Evolutionary conservation across 1,140 invertebrate species (phyloP).

Genomic region (Zaprionus nigranus): DNA sequence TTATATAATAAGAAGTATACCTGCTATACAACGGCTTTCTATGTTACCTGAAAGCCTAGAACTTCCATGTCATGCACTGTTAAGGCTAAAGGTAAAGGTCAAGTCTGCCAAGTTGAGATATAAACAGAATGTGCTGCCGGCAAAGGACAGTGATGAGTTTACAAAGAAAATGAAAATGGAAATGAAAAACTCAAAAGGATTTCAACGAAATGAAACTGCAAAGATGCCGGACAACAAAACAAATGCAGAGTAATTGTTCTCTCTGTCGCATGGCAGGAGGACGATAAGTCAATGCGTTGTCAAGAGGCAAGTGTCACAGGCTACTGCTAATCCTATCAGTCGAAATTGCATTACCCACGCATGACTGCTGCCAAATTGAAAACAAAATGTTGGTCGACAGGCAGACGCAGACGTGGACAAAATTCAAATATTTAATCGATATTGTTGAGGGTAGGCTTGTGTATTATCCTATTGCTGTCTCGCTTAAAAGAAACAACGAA

Average conservation of each 20-base stretch:
- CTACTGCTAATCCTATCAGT: constrained; percentile 43
- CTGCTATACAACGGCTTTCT: not conserved
- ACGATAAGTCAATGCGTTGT: constrained; percentile 42
- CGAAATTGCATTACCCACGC: constrained; percentile 72
- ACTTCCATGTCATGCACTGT: not conserved
- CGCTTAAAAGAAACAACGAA: not conserved
- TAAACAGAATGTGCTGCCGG: not conserved
- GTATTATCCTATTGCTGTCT: constrained; percentile 1
- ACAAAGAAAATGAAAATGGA: constrained; percentile 8
- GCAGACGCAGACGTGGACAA: constrained; percentile 22
- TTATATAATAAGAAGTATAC: not conserved
- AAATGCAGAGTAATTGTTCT: not conserved
- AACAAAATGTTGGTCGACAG: constrained; percentile 31
- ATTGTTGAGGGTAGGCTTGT: not conserved
- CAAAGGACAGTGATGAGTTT: not conserved
- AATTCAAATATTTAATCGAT: constrained; percentile 39
- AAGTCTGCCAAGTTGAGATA: not conserved
- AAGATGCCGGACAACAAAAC: not conserved
- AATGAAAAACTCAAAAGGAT: not conserved
- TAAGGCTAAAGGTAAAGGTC: constrained; percentile 20
- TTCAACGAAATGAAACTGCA: not conserved
- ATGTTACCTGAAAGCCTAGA: not conserved
- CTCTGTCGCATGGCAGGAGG: not conserved
- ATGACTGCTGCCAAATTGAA: constrained; percentile 52
- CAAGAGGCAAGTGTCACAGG: constrained; percentile 41